These are phyloP conservation scores for Lasioglossum marginatum DNA, from an alignment of 2,888 invertebrate genomes.

Conservation along the genomic window DNA sequence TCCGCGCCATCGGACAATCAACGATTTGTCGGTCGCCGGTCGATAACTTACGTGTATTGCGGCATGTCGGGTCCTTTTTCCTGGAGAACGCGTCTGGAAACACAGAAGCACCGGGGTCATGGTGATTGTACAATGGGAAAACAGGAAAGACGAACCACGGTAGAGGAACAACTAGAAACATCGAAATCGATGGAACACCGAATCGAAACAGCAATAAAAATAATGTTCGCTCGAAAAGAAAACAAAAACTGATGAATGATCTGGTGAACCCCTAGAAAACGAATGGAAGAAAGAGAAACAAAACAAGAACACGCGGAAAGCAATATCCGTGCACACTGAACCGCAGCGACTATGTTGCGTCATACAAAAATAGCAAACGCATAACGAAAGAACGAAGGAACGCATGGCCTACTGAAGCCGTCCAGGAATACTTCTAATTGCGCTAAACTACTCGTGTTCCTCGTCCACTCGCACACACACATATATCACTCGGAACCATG, in stretches of 20 bases:
- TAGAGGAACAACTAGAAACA: background rate
- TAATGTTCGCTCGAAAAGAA: background rate
- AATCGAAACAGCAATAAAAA: background rate
- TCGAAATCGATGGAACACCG: background rate
- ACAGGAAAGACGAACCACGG: background rate
- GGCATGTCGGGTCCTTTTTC: slow-evolving; percentile 88
- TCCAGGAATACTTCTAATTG: slow-evolving; percentile 43
- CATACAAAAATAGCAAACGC: background rate
- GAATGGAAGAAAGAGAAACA: background rate
- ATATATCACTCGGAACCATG: slow-evolving; percentile 41
- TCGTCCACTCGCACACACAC: background rate
- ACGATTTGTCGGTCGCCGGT: background rate
- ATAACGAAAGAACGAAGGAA: background rate
- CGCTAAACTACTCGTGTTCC: slow-evolving; percentile 40
- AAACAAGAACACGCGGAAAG: background rate
- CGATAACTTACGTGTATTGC: slow-evolving; percentile 87
- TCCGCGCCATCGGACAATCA: background rate
- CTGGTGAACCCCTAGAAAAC: background rate
- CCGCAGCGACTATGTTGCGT: background rate
- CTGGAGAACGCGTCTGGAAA: slow-evolving; percentile 88
- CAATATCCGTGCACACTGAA: background rate
- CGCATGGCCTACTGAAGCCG: slow-evolving; percentile 6
- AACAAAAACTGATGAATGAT: background rate
- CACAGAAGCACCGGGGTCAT: slow-evolving; percentile 36
- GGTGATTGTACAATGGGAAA: background rate